Conservation (phyloP, 1,140 invertebrate genomes). For the Drosophila willistoni region DNA sequence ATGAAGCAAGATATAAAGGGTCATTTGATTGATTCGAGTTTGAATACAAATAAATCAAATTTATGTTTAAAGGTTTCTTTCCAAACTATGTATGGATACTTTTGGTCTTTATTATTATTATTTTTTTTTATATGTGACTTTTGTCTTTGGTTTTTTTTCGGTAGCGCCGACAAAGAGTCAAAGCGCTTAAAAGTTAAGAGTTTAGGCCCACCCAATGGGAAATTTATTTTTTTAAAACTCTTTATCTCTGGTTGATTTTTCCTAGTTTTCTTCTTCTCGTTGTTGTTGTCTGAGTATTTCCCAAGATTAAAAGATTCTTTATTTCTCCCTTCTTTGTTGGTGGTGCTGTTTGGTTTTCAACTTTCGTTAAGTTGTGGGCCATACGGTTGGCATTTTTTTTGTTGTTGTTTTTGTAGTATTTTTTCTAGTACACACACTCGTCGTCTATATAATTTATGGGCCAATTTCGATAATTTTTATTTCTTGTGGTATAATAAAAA, state of each 20-base stretch:
- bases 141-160: neutral
- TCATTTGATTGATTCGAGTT: conserved; percentile 69
- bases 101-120: conserved; percentile 3
- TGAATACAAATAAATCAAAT: conserved; percentile 73
- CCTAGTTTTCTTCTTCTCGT: neutral
- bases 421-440: conserved; percentile 13
- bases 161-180: conserved; percentile 8
- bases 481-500: conserved; percentile 51
- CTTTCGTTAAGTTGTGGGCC: neutral
- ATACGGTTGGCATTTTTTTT: conserved; percentile 17
- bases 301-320: conserved; percentile 11
- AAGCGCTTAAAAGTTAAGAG: neutral
- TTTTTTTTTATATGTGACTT: neutral
- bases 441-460: conserved; percentile 66
- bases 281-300: neutral
- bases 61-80: conserved; percentile 51
- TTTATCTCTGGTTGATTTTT: conserved; percentile 5
- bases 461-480: conserved; percentile 73
- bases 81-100: neutral
- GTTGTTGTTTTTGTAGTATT: conserved; percentile 23
- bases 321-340: conserved; percentile 10
- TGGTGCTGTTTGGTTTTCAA: conserved; percentile 9
- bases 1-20: conserved; percentile 6
- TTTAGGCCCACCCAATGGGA: conserved; percentile 39
- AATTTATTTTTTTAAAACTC: conserved; percentile 20